Conservation (phyloP, 2,113 vertebrate species). For the Arenaria interpres region DNA sequence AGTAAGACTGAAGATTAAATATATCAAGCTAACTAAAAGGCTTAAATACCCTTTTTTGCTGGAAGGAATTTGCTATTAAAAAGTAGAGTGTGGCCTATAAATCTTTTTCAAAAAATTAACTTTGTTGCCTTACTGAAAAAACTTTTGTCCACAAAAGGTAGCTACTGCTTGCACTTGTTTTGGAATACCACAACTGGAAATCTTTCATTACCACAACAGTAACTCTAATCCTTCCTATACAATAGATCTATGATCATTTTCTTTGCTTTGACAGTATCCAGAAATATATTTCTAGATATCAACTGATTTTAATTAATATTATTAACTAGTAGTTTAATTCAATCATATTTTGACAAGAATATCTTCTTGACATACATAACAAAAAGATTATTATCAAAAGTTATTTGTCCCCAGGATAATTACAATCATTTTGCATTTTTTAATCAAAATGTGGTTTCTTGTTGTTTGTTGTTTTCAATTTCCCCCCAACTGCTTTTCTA, state of each 20-base stretch:
- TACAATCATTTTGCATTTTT: neutral
- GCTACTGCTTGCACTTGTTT: neutral
- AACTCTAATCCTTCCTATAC: neutral
- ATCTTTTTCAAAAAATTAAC: neutral
- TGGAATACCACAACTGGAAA: neutral
- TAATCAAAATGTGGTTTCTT: neutral
- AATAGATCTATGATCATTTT: neutral
- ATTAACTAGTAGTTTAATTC: neutral
- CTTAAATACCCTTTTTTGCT: neutral
- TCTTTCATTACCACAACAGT: neutral
- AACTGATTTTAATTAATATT: neutral
- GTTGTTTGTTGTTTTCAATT: neutral
- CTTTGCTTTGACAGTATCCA: neutral
- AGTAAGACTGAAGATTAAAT: neutral
- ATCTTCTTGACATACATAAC: neutral
- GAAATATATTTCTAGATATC: neutral
- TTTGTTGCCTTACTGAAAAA: neutral
- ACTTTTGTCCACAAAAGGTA: neutral
- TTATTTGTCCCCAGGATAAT: neutral
- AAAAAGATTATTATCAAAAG: neutral
- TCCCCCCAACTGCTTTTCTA: fast-evolving
- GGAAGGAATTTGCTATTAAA: neutral
- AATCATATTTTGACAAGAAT: neutral
- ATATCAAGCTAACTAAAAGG: neutral
- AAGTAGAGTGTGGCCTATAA: neutral